Conservation (phyloP, 2,797 vertebrate genomes). For the Pangasius larnaudii region DNA sequence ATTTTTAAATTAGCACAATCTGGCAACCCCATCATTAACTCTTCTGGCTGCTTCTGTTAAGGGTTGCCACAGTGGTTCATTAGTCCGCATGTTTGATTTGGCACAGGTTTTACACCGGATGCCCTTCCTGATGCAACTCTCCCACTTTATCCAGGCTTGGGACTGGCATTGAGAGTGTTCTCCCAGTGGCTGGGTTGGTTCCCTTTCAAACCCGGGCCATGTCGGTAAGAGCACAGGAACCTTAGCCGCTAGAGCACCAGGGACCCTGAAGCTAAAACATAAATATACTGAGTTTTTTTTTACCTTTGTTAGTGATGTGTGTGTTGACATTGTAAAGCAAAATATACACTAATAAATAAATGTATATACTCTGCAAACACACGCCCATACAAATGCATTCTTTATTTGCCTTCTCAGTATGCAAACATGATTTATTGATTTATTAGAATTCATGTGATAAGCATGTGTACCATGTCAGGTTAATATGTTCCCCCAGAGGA, state of each 20-base stretch:
- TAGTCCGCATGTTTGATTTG: no score
- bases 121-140: no score
- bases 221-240: no score
- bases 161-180: no score
- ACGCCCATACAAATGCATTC: not conserved
- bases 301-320: not conserved
- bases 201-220: no score
- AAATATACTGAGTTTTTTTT: not conserved
- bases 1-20: not conserved
- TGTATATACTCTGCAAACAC: not conserved
- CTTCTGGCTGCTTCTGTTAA: not conserved
- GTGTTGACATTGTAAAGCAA: not conserved
- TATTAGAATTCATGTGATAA: not conserved
- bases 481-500: not conserved
- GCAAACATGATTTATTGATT: not conserved
- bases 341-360: conserved; percentile 1
- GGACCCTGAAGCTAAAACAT: no score
- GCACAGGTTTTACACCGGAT: no score
- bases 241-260: no score
- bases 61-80: no score
- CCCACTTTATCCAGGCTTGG: no score
- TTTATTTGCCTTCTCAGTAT: not conserved
- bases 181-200: no score
- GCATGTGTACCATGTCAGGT: not conserved
- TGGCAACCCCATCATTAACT: not conserved